Conservation (phyloP, 2,113 vertebrate species). For the Sinosuthora webbiana region DNA sequence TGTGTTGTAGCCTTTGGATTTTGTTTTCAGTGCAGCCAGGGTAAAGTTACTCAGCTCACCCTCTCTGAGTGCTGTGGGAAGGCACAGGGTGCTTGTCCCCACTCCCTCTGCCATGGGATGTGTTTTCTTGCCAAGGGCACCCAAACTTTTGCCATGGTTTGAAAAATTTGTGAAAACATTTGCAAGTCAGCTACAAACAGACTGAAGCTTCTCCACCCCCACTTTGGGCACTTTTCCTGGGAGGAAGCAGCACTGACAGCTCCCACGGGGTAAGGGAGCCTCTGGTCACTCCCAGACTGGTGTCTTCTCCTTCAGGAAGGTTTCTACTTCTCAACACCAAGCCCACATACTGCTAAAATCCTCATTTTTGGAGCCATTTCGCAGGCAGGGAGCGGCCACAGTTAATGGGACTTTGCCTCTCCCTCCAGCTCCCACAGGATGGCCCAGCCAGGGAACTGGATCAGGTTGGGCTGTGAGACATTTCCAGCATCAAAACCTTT, state of each 20-base stretch:
- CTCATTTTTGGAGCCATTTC: not conserved
- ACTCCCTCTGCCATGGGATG: not conserved
- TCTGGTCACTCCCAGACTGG: not conserved
- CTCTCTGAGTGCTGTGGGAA: not conserved
- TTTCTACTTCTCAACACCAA: not conserved
- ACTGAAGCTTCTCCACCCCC: not conserved
- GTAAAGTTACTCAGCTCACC: not conserved
- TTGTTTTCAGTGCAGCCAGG: not conserved
- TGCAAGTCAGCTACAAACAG: not conserved
- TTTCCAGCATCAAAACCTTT: not conserved
- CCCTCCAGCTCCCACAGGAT: not conserved
- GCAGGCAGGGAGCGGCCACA: not conserved
- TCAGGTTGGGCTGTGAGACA: not conserved
- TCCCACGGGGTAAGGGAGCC: fast-evolving
- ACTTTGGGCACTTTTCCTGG: not conserved
- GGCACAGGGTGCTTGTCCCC: not conserved
- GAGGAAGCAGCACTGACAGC: not conserved
- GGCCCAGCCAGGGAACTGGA: not conserved
- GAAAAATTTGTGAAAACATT: not conserved
- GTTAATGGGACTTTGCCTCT: not conserved
- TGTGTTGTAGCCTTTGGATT: not conserved
- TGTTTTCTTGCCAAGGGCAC: not conserved
- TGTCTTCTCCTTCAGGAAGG: not conserved
- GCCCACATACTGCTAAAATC: not conserved
- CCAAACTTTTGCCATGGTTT: not conserved